Evolutionary conservation across 2,113 vertebrate species (phyloP), one percentile per base, ranked within the genome.

Genomic region (Lycaon pictus): DNA sequence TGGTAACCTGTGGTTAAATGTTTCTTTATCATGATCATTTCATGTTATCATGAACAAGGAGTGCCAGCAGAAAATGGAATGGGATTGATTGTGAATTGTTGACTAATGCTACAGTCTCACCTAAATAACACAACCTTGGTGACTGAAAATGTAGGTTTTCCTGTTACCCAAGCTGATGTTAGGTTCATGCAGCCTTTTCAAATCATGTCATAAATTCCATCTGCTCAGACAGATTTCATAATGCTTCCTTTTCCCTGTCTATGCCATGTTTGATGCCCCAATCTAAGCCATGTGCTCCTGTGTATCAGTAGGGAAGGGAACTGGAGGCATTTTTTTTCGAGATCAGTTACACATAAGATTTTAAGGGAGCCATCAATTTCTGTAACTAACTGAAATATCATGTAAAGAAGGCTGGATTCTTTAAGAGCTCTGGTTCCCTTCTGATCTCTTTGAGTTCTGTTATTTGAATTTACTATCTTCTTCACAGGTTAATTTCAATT

Each of bases 71-170:
- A 83, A 97, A 98, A 93, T 32, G 82, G 55, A 92, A 96, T 82
- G 55, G 58, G 82, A 89, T 96, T 76, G 88, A n/a, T 56, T 95
- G 51, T 76, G 93, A 88, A 90, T 93, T 96, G 60, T 80, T 89
- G 72, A 71, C 90, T 85, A 74, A 65, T 0, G 2, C 71, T 83
- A 5, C 67, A 53, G 17, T 88, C 60, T 94, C 87, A 35, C 37
- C 63, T 85, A 86, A 95, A 80, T 74, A 69, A 25, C 4, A 88
- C 89, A 96, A 95, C 37, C n/a, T 87, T 89, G 76, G 29, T 96
- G 55, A 80, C 82, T 92, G 94, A 97, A 97, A 89, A 90, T 25
- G 5, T 74, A 87, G n/a, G 32, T 96, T 91, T 86, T 97, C 53
- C 25, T 96, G 29, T 93, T 90, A 71, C 9, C 51, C 37, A 10